Evolutionary conservation across 2,888 invertebrate genomes (phyloP).

Genomic region (Meliscaeva auricollis): DNA sequence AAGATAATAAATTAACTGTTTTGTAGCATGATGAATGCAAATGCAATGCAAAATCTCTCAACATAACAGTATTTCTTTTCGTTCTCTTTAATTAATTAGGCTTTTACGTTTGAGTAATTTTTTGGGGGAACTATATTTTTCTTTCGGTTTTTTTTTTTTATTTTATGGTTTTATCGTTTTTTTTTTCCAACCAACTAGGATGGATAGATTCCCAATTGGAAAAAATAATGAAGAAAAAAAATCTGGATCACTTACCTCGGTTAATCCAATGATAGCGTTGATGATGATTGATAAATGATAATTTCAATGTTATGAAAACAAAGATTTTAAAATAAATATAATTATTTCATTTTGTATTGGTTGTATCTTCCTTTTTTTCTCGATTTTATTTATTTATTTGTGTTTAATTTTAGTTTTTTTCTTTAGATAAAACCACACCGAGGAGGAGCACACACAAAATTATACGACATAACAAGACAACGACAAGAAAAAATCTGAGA

Average conservation of each 20-base stretch:
- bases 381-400: conserved; percentile 25
- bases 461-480: conserved; percentile 70
- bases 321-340: neutral
- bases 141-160: conserved; percentile 29
- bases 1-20: conserved; percentile 50
- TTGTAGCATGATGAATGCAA: conserved; percentile 31
- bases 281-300: conserved; percentile 16
- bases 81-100: conserved; percentile 47
- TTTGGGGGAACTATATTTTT: conserved; percentile 38
- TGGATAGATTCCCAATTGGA: conserved; percentile 42
- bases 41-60: conserved; percentile 47
- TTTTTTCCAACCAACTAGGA: conserved; percentile 8
- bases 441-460: conserved; percentile 64
- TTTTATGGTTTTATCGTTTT: conserved; percentile 17
- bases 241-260: conserved; percentile 62
- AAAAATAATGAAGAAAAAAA: conserved; percentile 8
- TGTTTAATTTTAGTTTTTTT: conserved; percentile 40
- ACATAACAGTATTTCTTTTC: conserved; percentile 51
- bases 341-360: conserved; percentile 38
- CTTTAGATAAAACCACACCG: conserved; percentile 34
- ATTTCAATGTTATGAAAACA: conserved; percentile 16
- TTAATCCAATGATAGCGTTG: conserved; percentile 33
- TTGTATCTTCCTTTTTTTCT: conserved; percentile 32
- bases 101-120: conserved; percentile 68
- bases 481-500: conserved; percentile 74